phyloP scores from a whole-genome alignment of 2,113 vertebrate species.

The Ictidomys tridecemlineatus region DNA sequence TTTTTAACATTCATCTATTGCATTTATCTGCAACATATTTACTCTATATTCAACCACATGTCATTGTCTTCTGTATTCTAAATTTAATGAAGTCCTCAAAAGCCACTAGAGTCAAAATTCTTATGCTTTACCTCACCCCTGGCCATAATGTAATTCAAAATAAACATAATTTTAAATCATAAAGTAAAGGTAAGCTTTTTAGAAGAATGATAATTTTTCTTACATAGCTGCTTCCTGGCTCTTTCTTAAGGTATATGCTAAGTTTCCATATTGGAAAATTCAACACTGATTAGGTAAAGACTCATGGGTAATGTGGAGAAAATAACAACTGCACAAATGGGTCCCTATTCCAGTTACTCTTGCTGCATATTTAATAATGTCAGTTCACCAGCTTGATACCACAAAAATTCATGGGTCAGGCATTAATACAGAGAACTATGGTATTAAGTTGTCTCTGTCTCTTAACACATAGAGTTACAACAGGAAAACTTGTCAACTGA shows the following conservation, averaged over 20 bases:
- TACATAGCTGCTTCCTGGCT: not conserved
- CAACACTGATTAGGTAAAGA: not conserved
- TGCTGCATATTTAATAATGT: not conserved
- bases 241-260: not conserved
- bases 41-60: not conserved
- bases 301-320: not conserved
- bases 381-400: not conserved
- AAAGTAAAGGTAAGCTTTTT: not conserved
- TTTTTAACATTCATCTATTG: not conserved
- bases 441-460: not conserved
- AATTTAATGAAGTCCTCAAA: not conserved
- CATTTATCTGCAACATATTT: constrained; percentile 18
- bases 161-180: not conserved
- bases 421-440: not conserved
- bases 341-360: not conserved
- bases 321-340: not conserved
- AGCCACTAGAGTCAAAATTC: not conserved
- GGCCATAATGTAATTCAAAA: not conserved
- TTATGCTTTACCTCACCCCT: not conserved
- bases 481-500: not conserved
- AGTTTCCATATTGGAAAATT: not conserved
- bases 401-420: not conserved
- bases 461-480: not conserved
- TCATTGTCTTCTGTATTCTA: not conserved
- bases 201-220: not conserved